These are phyloP conservation scores for Maconellicoccus hirsutus DNA, from an alignment of 1,140 invertebrate genomes.

Conservation along the genomic window DNA sequence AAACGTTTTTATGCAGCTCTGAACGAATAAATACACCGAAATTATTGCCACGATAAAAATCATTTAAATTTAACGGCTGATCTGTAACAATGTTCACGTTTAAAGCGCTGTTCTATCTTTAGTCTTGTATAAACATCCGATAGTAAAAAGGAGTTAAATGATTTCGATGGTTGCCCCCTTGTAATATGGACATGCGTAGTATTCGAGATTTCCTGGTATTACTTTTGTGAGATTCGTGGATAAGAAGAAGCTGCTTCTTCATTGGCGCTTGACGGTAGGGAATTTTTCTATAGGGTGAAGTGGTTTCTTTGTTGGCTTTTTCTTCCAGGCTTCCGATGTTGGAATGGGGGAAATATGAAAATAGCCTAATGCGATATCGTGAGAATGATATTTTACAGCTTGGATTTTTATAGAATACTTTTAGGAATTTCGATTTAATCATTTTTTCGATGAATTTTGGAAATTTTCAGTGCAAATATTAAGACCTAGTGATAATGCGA, in stretches of 20 bases:
- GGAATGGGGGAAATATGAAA: too few relatives aligned
- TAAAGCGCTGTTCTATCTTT: conserved; percentile 15
- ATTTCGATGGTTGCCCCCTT: neutral
- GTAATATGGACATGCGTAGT: neutral
- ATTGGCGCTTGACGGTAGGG: neutral
- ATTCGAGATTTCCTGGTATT: neutral
- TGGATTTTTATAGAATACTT: too few relatives aligned
- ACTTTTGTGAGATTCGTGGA: neutral
- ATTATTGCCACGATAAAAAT: conserved; percentile 18
- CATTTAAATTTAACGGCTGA: conserved; percentile 19
- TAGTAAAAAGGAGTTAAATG: neutral
- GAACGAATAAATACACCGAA: conserved; percentile 11
- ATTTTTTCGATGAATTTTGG: too few relatives aligned
- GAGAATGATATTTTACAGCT: too few relatives aligned
- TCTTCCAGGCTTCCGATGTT: neutral
- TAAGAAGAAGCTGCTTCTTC: neutral
- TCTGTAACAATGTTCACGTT: conserved; percentile 17
- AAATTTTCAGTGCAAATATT: too few relatives aligned
- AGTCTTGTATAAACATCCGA: conserved; percentile 17
- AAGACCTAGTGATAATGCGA: too few relatives aligned
- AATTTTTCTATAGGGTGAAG: neutral
- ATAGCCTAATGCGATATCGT: too few relatives aligned
- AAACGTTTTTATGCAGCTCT: conserved; percentile 14
- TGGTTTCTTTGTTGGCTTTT: neutral
- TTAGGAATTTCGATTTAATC: too few relatives aligned